A percentile compares a stretch with the other conserved stretches of the same genome.
Conservation (phyloP, 2,888 invertebrate genomes). For the Catotricha subobsoleta region DNA sequence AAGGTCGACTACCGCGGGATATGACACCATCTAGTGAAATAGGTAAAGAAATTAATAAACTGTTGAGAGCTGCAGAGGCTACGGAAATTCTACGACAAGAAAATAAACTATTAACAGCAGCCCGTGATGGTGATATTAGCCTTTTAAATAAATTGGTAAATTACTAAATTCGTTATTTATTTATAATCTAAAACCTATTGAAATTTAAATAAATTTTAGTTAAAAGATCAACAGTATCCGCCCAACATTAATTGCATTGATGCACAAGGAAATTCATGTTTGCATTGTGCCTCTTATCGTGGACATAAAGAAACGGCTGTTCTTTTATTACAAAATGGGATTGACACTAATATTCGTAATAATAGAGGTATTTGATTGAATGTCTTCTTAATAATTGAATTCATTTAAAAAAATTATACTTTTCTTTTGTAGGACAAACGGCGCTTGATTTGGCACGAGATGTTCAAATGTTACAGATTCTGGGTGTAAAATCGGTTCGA, state of each 20-base stretch:
- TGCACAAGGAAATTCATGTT: conserved; percentile 42
- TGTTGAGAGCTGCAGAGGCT: conserved; percentile 41
- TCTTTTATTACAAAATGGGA: conserved; percentile 44
- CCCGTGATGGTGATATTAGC: conserved; percentile 39
- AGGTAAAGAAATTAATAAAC: conserved; percentile 28
- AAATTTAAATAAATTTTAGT: conserved; percentile 21
- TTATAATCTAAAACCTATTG: neutral
- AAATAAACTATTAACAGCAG: conserved; percentile 37
- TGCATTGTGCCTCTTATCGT: conserved; percentile 46
- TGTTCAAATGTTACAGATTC: conserved; percentile 42
- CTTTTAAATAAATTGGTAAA: conserved; percentile 38
- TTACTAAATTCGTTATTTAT: neutral
- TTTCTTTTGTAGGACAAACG: conserved; percentile 33
- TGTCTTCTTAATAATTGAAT: conserved; percentile 1
- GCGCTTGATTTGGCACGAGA: conserved; percentile 43
- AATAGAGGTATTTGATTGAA: conserved; percentile 32
- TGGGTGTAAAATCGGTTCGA: conserved; percentile 43
- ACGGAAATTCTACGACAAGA: conserved; percentile 38
- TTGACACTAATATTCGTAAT: conserved; percentile 42
- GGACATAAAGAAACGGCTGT: conserved; percentile 45
- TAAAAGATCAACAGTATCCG: conserved; percentile 35
- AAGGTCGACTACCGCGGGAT: conserved; percentile 39
- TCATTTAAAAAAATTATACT: conserved; percentile 2
- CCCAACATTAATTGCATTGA: conserved; percentile 47
- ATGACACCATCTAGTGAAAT: conserved; percentile 38